phyloP scores from a whole-genome alignment of 1,140 invertebrate genomes.

The Aplysia californica region DNA sequence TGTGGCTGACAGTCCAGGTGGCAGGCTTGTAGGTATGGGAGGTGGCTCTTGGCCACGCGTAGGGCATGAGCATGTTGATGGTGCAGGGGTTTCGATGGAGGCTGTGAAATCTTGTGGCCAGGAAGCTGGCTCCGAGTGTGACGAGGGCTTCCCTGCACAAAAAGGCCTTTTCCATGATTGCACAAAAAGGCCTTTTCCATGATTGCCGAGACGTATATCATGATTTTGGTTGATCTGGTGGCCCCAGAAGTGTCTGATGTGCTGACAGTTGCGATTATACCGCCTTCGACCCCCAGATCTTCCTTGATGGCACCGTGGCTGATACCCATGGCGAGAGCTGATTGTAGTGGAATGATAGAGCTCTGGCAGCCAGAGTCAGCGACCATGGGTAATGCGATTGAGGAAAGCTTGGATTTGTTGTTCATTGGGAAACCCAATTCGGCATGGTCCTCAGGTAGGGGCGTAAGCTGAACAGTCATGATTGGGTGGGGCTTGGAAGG shows the following conservation, averaged over 20 bases:
- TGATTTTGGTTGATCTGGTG: conserved; percentile 12
- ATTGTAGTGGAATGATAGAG: conserved; percentile 20
- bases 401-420: not conserved
- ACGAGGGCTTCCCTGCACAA: no score
- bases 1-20: conserved; percentile 23
- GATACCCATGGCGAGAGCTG: conserved; percentile 12
- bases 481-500: conserved; percentile 3
- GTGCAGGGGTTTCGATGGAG: no score
- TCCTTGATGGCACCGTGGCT: conserved; percentile 31
- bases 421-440: not conserved
- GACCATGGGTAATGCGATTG: not conserved
- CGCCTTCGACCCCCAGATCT: conserved; percentile 25
- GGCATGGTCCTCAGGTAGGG: not conserved
- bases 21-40: conserved; percentile 28
- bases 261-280: conserved; percentile 10
- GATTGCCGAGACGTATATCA: no score
- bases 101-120: no score
- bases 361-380: conserved; percentile 36
- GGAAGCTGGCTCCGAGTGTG: no score
- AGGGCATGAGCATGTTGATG: no score
- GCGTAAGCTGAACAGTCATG: not conserved
- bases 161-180: no score
- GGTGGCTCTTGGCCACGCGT: conserved; percentile 21
- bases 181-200: no score
- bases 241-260: conserved; percentile 1